Evolutionary conservation across 2,888 invertebrate genomes (phyloP), one percentile per base, ranked within the genome.

Genomic region (Polydrusus tereticollis): DNA sequence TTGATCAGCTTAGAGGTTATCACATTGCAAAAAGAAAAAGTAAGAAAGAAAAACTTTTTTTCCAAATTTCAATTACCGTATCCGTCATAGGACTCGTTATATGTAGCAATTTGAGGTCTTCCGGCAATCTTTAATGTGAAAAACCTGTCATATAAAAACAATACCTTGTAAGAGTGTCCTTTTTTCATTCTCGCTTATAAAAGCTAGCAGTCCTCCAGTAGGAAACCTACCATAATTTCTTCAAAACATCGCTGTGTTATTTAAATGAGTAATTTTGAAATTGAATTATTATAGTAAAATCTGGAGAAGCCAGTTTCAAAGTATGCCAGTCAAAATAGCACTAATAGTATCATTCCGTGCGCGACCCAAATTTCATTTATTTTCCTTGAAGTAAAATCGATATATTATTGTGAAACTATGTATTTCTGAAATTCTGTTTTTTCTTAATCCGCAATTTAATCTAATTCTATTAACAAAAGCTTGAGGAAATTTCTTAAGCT

Each of bases 311-410:
- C 18, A 16, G n/a, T 63, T 69, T 58, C 29, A 18, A 63, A 65
- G 38, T 58, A 65, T 50, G 45, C 38, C 14, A 59, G 58, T 29
- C 50, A 50, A 29, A 36, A 29, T 70, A 58, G 52, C 62, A 64
- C 65, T 71, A 69, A 71, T 71, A 71, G 71, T 71, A 71, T 71
- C 72, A 67, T 47, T 67, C 72, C 21, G 67, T 72, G 67, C 72
- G 45, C 72, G 72, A 62, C 67, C 72, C 72, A 52, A 67, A 63
- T 67, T 71, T 67, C 67, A 50, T 21, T 67, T 67, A 52, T 57
- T 62, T 67, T 72, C 63, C 63, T 67, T 58, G 63, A 72, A 67
- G 38, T 63, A 67, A 63, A 72, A 72, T 72, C 72, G 63, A 72
- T 72, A 72, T 60, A 23, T 52, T 29, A 43, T 21, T 52, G 52